Conservation (phyloP, 2,888 invertebrate genomes). For the Aphidius colemani region DNA sequence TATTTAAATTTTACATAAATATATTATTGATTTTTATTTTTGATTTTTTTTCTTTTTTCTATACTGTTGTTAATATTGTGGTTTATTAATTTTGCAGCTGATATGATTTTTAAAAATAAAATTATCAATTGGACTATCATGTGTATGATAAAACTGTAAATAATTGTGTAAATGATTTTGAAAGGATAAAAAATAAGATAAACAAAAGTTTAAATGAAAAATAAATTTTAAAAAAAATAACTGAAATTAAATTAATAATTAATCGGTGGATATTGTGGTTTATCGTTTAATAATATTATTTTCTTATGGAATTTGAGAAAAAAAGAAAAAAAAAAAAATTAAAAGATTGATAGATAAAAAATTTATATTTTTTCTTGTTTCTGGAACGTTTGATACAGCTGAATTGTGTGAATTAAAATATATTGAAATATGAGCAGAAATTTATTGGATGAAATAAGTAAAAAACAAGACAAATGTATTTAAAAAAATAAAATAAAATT, state of each 20-base stretch:
- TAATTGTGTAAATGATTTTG: conserved; percentile 51
- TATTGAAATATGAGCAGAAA: conserved; percentile 23
- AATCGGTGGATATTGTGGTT: no score
- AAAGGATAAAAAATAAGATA: conserved; percentile 10
- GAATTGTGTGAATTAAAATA: no score
- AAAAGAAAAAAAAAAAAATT: conserved; percentile 15
- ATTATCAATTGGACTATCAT: conserved; percentile 24
- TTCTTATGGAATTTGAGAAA: background rate
- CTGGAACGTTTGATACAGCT: background rate
- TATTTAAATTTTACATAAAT: background rate
- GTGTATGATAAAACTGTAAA: conserved; percentile 48
- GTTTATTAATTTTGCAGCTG: conserved; percentile 9
- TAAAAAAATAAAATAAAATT: conserved; percentile 8
- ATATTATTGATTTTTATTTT: background rate
- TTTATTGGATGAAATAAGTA: conserved; percentile 6
- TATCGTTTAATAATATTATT: no score
- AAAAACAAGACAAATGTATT: conserved; percentile 3
- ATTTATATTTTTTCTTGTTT: conserved; percentile 24
- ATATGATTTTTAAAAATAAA: conserved; percentile 14
- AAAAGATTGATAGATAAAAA: no score
- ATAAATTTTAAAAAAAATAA: background rate
- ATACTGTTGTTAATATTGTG: conserved; percentile 29
- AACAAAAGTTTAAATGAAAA: background rate
- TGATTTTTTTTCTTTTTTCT: conserved; percentile 33
- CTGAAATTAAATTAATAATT: no score